These are phyloP conservation scores for Nesoenas mayeri DNA, from an alignment of 2,113 vertebrate genomes.

Conservation along the genomic window DNA sequence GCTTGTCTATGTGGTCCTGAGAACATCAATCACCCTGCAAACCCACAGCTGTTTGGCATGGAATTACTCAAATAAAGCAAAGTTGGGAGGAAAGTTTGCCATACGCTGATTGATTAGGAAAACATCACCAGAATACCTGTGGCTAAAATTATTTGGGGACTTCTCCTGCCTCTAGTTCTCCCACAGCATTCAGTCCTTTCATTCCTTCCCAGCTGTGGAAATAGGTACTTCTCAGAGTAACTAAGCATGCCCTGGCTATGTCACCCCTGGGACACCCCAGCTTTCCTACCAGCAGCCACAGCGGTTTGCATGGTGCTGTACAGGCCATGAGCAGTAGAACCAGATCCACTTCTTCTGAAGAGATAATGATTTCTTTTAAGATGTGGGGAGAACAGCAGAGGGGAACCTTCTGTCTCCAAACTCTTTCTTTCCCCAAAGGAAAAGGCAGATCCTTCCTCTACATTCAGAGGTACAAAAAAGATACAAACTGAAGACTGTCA, in stretches of 20 bases:
- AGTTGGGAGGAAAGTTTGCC: neutral
- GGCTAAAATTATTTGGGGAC: neutral
- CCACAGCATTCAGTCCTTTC: neutral
- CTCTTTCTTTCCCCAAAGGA: neutral
- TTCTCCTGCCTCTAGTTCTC: neutral
- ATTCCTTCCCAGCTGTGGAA: fast-evolving
- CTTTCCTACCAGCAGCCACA: neutral
- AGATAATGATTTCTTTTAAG: neutral
- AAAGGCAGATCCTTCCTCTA: neutral
- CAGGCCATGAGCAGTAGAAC: neutral
- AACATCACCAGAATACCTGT: neutral
- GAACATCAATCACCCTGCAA: fast-evolving
- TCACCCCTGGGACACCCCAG: neutral
- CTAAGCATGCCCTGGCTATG: neutral
- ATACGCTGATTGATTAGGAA: neutral
- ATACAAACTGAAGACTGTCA: neutral
- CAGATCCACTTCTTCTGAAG: neutral
- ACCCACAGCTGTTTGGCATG: neutral
- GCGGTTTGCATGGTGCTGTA: fast-evolving
- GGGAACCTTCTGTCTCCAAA: neutral
- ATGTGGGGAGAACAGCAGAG: neutral
- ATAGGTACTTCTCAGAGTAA: neutral
- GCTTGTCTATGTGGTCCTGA: fast-evolving
- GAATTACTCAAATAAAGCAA: neutral
- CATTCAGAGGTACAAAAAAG: neutral